phyloP scores from a whole-genome alignment of 92 coral and sea anemone genomes.

The Epizoanthus rinbou region DNA sequence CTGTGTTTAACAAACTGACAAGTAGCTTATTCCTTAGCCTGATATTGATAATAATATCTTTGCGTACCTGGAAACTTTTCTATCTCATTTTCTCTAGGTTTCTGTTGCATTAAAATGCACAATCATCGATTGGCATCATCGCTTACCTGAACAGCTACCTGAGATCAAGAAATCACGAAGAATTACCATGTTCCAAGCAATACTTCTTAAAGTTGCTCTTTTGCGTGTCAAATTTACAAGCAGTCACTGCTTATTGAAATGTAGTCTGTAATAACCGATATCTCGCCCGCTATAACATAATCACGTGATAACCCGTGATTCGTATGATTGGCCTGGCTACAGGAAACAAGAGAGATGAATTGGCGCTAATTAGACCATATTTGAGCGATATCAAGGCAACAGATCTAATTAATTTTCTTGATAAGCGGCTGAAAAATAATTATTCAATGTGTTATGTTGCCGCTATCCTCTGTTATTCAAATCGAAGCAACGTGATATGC shows the following conservation, averaged over 20 bases:
- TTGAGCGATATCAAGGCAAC: slow-evolving; percentile 15
- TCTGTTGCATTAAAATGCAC: too few relatives aligned
- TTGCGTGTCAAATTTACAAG: not conserved
- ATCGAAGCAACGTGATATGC: slow-evolving; percentile 1
- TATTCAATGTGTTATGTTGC: not conserved
- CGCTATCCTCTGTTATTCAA: slow-evolving; percentile 26
- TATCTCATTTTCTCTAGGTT: too few relatives aligned
- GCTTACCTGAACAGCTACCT: too few relatives aligned
- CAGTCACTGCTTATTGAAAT: not conserved
- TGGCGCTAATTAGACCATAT: slow-evolving; percentile 11
- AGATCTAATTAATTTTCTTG: slow-evolving; percentile 8
- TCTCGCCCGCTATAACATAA: not conserved
- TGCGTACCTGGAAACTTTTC: too few relatives aligned
- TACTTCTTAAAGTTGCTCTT: not conserved
- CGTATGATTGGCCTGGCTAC: slow-evolving; percentile 4
- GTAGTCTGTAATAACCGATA: too few relatives aligned
- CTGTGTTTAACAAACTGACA: too few relatives aligned
- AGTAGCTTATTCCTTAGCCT: too few relatives aligned
- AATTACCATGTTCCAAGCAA: too few relatives aligned
- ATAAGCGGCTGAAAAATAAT: not conserved
- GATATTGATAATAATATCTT: too few relatives aligned
- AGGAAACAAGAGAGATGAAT: not conserved
- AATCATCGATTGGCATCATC: too few relatives aligned
- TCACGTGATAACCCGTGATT: not conserved
- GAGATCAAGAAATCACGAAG: too few relatives aligned